Percentiles rank a stretch among this genome's conserved stretches.
Evolutionary conservation across 2,113 vertebrate genomes (phyloP).

Genomic region (Albula goreensis): DNA sequence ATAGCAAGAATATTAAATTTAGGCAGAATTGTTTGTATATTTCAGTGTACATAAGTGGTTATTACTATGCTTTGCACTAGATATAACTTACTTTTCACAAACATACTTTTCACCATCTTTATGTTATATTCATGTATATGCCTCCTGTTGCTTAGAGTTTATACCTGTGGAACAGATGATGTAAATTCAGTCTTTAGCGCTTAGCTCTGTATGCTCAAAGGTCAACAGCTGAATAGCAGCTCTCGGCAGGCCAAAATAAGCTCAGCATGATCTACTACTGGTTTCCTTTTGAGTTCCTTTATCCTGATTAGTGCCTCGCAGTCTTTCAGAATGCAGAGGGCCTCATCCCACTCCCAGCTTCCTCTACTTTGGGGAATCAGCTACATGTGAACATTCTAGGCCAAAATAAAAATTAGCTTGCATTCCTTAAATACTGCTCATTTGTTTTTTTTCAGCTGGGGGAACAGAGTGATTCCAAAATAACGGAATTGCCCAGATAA

Average conservation of each 20-base stretch:
- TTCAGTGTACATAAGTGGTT: no score
- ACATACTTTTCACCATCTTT: background rate
- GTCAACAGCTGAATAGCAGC: slow-evolving; percentile 83
- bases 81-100: no score
- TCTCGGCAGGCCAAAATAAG: slow-evolving; percentile 86
- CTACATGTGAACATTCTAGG: slow-evolving; percentile 52
- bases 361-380: slow-evolving; percentile 20
- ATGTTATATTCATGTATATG: background rate
- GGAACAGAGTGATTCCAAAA: slow-evolving; percentile 61
- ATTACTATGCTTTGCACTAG: no score
- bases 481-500: slow-evolving; percentile 66
- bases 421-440: slow-evolving; percentile 63
- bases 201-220: slow-evolving; percentile 79
- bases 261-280: slow-evolving; percentile 86
- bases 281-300: slow-evolving; percentile 78
- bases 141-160: background rate
- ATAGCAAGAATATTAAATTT: no score
- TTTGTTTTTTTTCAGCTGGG: slow-evolving; percentile 57
- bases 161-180: slow-evolving; percentile 6
- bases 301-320: slow-evolving; percentile 29
- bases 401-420: slow-evolving; percentile 45
- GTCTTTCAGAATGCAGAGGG: background rate
- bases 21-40: no score
- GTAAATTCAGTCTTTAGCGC: slow-evolving; percentile 56
- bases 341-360: background rate